Evolutionary conservation across 2,888 invertebrate genomes (phyloP), one percentile per base, ranked within the genome.

Genomic region (Caenorhabditis drosophilae): DNA sequence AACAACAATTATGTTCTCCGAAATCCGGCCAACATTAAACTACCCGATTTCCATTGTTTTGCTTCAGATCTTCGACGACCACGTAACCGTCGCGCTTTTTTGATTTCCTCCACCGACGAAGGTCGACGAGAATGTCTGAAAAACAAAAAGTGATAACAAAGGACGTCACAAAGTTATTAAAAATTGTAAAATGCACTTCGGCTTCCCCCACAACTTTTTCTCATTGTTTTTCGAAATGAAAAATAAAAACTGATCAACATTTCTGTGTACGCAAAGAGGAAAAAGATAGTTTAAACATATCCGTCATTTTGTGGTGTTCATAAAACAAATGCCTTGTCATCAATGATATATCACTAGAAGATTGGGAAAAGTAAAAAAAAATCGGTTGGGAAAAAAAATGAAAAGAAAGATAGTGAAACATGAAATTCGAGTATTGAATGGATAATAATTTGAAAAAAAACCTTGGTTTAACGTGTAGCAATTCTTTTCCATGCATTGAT

Each of bases 41-140:
- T 75, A 11, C 79, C 78, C 36, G 77, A 71, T 51, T 78, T 79
- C 79, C 79, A 79, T 44, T 70, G 69, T 53, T 77, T 78, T 49
- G 54, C 67, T 34, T 59, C 70, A 38, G 55, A 68, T 57, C 59
- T 76, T 35, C 77, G 69, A 42, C 75, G 70, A 42, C 73, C 75
- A 50, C 66, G 57, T 42, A 67, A 56, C 18, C 73, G 41, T 46
- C 73, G 55, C 40, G 59, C 60, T 54, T 62, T 56, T 54, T 72
- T 72, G 40, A 75, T 70, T 50, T 75, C 75, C 26, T 75, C 75
- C 2, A 72, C 68, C 2, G 75, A 75, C 6, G 72, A 72, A 11
- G 70, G 70, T 3, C 75, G 62, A 18, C 72, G 57, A 25, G 68
- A 66, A 54, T 68, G 72, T 54, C 72, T 69, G 57, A 40, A 63